Percentiles rank a stretch among this genome's conserved stretches.
phyloP scores from a whole-genome alignment of 2,797 vertebrate species.

The Hoplostethus atlanticus region DNA sequence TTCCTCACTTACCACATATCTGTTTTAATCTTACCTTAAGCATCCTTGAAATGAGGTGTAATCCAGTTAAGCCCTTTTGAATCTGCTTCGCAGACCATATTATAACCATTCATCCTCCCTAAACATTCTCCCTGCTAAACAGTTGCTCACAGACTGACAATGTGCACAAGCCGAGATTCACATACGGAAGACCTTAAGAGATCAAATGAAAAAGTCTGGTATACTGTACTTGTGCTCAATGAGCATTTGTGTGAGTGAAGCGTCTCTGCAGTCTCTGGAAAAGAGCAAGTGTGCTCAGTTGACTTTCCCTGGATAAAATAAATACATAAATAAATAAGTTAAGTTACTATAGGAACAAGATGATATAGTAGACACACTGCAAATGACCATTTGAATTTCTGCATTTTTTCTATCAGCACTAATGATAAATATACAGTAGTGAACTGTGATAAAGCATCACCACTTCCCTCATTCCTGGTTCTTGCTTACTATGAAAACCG shows the following conservation, averaged over 20 bases:
- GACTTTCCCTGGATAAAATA: too few relatives aligned
- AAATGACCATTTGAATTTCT: background rate
- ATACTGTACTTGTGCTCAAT: background rate
- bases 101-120: constrained; percentile 68
- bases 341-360: background rate
- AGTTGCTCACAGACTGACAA: constrained; percentile 49
- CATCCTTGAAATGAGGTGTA: constrained; percentile 86
- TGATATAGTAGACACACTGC: background rate
- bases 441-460: background rate
- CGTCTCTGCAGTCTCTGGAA: background rate
- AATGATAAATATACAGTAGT: background rate
- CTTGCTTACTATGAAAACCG: too few relatives aligned
- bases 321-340: background rate
- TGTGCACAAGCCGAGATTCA: constrained; percentile 59
- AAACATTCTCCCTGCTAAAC: constrained; percentile 68
- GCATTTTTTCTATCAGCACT: background rate
- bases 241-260: too few relatives aligned
- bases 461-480: background rate
- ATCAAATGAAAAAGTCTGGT: constrained; percentile 23
- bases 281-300: background rate
- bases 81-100: constrained; percentile 78
- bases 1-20: constrained; percentile 82
- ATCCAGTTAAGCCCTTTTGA: constrained; percentile 85
- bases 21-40: constrained; percentile 88
- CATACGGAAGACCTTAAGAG: constrained; percentile 35